Percentiles rank a stretch among this genome's conserved stretches.
Conservation (phyloP, 2,888 invertebrate species). For the Drosophila colorata region DNA sequence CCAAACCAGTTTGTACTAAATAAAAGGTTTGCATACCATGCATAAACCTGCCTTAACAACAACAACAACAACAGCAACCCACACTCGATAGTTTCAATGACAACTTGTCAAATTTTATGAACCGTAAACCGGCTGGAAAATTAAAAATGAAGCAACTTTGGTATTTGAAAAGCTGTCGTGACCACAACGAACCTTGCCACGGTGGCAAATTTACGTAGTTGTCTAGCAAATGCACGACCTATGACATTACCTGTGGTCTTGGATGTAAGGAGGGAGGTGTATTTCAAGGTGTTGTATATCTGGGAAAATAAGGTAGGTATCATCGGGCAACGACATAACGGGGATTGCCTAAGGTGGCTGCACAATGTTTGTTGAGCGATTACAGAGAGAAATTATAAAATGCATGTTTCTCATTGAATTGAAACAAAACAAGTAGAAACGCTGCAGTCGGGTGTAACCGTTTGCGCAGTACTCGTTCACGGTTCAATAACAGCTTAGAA, state of each 20-base stretch:
- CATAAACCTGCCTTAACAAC: background rate
- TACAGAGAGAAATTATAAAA: background rate
- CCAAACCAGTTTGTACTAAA: constrained; percentile 24
- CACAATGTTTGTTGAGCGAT: background rate
- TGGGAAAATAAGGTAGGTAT: background rate
- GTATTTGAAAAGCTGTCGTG: constrained; percentile 20
- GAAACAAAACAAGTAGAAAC: too few relatives aligned
- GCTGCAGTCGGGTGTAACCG: too few relatives aligned
- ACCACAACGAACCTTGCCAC: background rate
- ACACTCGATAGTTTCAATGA: constrained; percentile 22
- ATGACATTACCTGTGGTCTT: constrained; percentile 33
- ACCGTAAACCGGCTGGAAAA: constrained; percentile 3
- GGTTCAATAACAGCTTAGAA: too few relatives aligned
- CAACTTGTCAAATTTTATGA: constrained; percentile 10
- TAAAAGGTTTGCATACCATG: background rate
- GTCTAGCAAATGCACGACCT: constrained; percentile 36
- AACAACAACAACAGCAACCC: background rate
- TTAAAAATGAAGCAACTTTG: constrained; percentile 4
- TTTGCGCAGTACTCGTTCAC: too few relatives aligned
- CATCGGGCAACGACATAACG: background rate
- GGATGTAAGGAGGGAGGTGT: background rate
- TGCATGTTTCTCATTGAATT: background rate
- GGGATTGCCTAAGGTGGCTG: background rate
- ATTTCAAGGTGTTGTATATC: background rate
- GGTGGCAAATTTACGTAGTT: background rate